Evolutionary conservation across 2,797 vertebrate species (phyloP).

Genomic region (Lagorchestes hirsutus): DNA sequence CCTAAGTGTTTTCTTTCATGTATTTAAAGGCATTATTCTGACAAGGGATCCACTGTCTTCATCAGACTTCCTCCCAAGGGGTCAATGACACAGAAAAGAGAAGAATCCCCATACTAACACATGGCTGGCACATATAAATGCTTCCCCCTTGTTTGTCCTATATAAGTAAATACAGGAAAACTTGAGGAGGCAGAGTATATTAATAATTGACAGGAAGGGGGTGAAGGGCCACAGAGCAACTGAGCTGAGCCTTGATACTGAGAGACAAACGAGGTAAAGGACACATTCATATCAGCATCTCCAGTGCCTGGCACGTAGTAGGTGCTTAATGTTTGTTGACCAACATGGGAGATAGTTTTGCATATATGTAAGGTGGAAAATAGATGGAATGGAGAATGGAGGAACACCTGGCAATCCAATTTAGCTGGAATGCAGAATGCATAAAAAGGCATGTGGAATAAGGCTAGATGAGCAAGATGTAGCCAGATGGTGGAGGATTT

Average conservation of each 20-base stretch:
- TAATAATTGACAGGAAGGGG: background rate
- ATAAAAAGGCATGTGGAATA: background rate
- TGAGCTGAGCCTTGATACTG: background rate
- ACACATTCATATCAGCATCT: background rate
- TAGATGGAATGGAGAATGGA: background rate
- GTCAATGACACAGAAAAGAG: background rate
- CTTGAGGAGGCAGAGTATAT: background rate
- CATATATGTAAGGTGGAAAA: background rate
- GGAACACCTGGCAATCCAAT: background rate
- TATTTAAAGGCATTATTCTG: background rate
- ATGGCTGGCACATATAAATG: background rate
- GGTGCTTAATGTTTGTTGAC: background rate
- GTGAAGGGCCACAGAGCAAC: background rate
- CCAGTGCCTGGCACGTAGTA: background rate
- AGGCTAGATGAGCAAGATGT: background rate
- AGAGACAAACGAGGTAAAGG: background rate
- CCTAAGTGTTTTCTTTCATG: background rate
- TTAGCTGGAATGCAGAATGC: background rate
- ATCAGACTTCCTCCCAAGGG: background rate
- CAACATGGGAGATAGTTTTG: background rate
- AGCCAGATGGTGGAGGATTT: background rate
- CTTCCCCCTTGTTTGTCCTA: background rate
- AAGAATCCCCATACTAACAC: background rate
- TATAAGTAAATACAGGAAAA: background rate
- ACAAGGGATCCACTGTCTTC: background rate